Base-by-base conservation (phyloP, 2,113 vertebrate species). In the Dipodomys merriami region DNA sequence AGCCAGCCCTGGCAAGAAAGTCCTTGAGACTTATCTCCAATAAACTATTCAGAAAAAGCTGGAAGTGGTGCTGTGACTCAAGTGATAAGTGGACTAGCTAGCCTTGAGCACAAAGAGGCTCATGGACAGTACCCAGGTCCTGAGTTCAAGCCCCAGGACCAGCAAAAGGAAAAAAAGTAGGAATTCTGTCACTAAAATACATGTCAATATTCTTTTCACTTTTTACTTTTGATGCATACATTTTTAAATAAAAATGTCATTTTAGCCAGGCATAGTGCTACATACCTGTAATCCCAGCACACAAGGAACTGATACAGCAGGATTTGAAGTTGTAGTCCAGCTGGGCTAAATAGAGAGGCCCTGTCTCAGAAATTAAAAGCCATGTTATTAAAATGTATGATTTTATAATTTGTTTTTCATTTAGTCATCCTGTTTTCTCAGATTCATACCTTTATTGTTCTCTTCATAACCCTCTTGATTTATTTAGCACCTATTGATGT, bases 211-310 rank as follows among this genome's bases (percentile, higher is more conserved):
- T 0, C 7, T 77, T 64, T 86, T 13, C 95, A 88, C 46, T 23
- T 12, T 46, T 83, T 71, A 86, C 39, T 79, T 71, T n/a, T 86
- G 25, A 53, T 46, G 44, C n/a, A 76, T 76, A 13, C 25, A 67
- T 84, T 85, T 57, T 13, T 46, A 85, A 84, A 74, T 76, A 80
- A 83, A 94, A 93, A 39, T 83, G 22, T 25, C n/a, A 71, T 72
- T 72, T 72, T 25, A 62, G 60, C 60, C 60, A 62, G 16, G 60
- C 20, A 15, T 62, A 15, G 60, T 62, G 60, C 5, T 62, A 62
- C 16, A 16, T 62, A 22, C 60, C 60, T 62, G 5, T 62, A 62
- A 62, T 19, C 60, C 60, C 60, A 62, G 60, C 60, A 18, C 60
- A 19, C 5, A 22, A 15, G 60, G 60, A 22, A 19, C 16, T 16